Percentiles rank a stretch among this genome's conserved stretches.
These are phyloP conservation scores for Oegoconia quadripuncta DNA, from an alignment of 2,888 invertebrate species.

Conservation along the genomic window DNA sequence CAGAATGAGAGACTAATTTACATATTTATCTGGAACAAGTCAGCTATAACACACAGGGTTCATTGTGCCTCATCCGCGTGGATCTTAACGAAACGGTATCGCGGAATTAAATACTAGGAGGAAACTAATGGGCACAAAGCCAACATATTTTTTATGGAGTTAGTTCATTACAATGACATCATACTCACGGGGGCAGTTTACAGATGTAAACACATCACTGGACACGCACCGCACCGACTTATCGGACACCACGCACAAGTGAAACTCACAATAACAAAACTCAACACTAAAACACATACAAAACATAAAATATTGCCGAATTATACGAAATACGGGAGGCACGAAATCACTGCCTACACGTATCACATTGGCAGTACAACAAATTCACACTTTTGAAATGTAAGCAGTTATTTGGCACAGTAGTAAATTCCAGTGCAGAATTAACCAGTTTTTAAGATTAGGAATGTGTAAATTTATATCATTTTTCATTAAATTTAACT, in stretches of 20 bases:
- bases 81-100: slow-evolving; percentile 54
- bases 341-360: slow-evolving; percentile 67
- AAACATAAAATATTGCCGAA: slow-evolving; percentile 42
- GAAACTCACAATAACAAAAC: slow-evolving; percentile 31
- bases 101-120: slow-evolving; percentile 57
- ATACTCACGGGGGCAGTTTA: slow-evolving; percentile 71
- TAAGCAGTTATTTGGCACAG: slow-evolving; percentile 43
- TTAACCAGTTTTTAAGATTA: slow-evolving; percentile 25
- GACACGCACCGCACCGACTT: slow-evolving; percentile 41
- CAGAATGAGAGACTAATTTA: slow-evolving; percentile 36
- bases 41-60: slow-evolving; percentile 57
- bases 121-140: slow-evolving; percentile 77
- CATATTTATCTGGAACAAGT: slow-evolving; percentile 50
- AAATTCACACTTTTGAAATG: slow-evolving; percentile 31
- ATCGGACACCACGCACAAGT: slow-evolving; percentile 30
- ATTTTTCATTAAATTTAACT: slow-evolving; percentile 52
- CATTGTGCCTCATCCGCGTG: slow-evolving; percentile 59
- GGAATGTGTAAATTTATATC: slow-evolving; percentile 39
- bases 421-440: slow-evolving; percentile 23
- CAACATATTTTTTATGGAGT: slow-evolving; percentile 73
- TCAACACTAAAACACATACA: slow-evolving; percentile 32
- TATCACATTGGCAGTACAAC: slow-evolving; percentile 39
- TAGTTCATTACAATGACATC: slow-evolving; percentile 73
- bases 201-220: slow-evolving; percentile 76
- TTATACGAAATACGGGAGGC: slow-evolving; percentile 54